Evolutionary conservation across 2,113 vertebrate species (phyloP), one percentile per base, ranked within the genome.

Genomic region (Myotis davidii): DNA sequence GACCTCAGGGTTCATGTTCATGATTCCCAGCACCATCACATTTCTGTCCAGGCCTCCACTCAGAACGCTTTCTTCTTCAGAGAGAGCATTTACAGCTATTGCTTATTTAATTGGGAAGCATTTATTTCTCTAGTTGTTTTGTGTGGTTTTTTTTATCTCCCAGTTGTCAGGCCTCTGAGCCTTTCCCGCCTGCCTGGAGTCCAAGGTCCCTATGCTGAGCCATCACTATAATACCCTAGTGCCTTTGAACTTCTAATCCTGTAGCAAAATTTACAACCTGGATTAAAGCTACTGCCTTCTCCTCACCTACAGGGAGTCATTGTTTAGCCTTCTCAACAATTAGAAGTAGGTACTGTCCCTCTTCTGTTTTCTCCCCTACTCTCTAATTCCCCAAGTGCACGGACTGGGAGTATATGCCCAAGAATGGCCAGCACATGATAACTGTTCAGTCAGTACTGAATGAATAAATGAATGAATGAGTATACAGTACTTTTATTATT

Each of bases 21-120:
- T 59, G 4, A 5, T 59, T 59, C 23, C n/a, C 34, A 64, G 52
- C 20, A 56, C 34, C 13, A 10, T 81, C 29, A 16, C 6, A 20
- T 64, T 64, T 79, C 73, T 77, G 73, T 34, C 61, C 59, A 54
- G 29, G 20, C 76, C 50, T 64, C 37, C 23, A 37, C 13, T 13
- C 17, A 54, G 11, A 52, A 56, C 10, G 39, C 61, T 56, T 89
- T 17, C 34, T 72, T n/a, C 4, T 84, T 42, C 25, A 29, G 65
- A 74, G 90, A 27, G 3, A 29, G 6, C 32, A 3, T 50, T 16
- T 27, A 18, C 0, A 70, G 6, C 59, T 18, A 1, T 4, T 42
- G 2, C 10, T 37, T 2, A 0, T 32, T 29, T 45, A 14, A 32
- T 2, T 4, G 6, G 23, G 23, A 48, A 23, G 34, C 11, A 2